These are phyloP conservation scores for Dermolepida albohirtum DNA, from an alignment of 2,888 invertebrate genomes.

Conservation along the genomic window DNA sequence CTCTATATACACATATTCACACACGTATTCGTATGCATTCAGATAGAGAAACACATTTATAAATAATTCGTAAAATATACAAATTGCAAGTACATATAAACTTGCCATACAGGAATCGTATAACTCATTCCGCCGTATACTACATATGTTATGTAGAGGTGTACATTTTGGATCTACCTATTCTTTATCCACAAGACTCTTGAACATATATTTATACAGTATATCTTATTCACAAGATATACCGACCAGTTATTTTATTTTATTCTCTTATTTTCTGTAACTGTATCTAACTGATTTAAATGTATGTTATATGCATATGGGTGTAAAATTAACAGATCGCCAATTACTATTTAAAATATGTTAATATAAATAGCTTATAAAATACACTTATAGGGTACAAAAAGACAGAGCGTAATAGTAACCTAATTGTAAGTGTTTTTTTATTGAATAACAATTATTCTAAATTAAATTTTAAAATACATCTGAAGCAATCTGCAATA, in stretches of 20 bases:
- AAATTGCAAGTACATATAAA: conserved; percentile 27
- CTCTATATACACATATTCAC: background rate
- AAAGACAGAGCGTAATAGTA: too few species aligned
- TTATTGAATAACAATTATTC: too few species aligned
- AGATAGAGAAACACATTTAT: conserved; percentile 12
- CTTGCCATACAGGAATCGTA: conserved; percentile 27
- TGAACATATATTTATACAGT: conserved; percentile 13
- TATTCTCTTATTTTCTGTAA: conserved; percentile 5
- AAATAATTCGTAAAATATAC: conserved; percentile 33
- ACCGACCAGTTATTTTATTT: conserved; percentile 5
- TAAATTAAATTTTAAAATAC: too few species aligned
- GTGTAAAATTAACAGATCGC: conserved; percentile 3
- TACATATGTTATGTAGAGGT: conserved; percentile 4
- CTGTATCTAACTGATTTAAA: conserved; percentile 20
- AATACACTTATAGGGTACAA: too few species aligned
- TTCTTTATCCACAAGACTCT: conserved; percentile 20
- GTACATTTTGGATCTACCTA: conserved; percentile 31
- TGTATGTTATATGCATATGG: conserved; percentile 5
- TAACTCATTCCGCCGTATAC: conserved; percentile 21
- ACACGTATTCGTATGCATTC: background rate
- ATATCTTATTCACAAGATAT: conserved; percentile 9
- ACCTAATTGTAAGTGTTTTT: too few species aligned
- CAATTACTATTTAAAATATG: background rate
- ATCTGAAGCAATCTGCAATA: too few species aligned
- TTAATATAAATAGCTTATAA: too few species aligned